phyloP scores from a whole-genome alignment of 2,797 vertebrate genomes.

The Synaphobranchus kaupii region DNA sequence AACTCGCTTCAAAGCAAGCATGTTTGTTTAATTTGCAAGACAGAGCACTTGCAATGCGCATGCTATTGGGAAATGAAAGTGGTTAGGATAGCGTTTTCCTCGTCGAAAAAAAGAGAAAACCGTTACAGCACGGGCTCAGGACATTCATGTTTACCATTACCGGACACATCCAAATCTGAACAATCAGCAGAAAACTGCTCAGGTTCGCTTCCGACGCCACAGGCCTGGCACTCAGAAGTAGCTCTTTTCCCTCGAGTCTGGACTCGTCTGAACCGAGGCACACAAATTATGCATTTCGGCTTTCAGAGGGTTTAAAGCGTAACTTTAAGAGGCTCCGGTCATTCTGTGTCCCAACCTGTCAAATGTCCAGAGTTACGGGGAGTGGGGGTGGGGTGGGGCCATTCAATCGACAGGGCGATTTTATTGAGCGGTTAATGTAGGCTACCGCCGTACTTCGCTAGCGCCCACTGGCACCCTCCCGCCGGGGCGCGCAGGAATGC shows the following conservation, averaged over 20 bases:
- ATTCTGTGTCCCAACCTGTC: neutral
- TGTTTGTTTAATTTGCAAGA: neutral
- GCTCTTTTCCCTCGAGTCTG: conserved; percentile 17
- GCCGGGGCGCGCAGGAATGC: conserved; percentile 10
- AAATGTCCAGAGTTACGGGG: neutral
- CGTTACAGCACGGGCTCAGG: neutral
- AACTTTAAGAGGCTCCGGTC: conserved; percentile 24
- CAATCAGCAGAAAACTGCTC: conserved; percentile 16
- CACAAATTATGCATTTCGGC: conserved; percentile 29
- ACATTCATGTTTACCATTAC: neutral
- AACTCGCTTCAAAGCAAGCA: neutral
- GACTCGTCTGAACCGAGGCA: conserved; percentile 25
- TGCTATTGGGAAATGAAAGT: neutral
- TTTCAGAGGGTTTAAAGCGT: conserved; percentile 22
- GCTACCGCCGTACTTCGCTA: neutral
- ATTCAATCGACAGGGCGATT: neutral
- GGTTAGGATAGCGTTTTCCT: neutral
- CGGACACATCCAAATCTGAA: conserved; percentile 26
- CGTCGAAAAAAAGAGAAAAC: neutral
- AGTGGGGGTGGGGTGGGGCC: neutral
- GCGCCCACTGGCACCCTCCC: neutral
- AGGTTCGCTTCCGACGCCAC: conserved; percentile 28
- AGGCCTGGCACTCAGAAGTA: neutral
- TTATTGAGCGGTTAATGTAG: neutral
- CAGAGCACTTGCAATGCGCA: neutral